These are phyloP conservation scores for Pogonocichla stellata DNA, from an alignment of 2,113 vertebrate genomes.

Conservation along the genomic window DNA sequence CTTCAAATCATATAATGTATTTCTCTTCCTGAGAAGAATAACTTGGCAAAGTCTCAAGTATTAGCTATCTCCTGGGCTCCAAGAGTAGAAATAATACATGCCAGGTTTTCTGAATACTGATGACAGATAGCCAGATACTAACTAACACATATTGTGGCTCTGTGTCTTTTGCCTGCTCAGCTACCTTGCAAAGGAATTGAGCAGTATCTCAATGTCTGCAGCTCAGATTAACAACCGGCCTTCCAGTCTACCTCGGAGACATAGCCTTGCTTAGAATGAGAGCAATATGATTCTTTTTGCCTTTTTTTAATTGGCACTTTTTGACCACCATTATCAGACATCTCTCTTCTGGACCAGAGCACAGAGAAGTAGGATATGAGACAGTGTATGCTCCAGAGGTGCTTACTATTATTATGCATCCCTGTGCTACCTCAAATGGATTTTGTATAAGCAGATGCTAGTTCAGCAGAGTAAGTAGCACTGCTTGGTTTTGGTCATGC, in stretches of 20 bases:
- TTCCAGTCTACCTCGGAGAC: background rate
- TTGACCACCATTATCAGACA: background rate
- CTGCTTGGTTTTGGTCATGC: background rate
- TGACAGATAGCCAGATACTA: background rate
- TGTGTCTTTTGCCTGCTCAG: background rate
- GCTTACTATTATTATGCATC: background rate
- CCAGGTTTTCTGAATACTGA: constrained; percentile 10
- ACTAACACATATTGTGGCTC: background rate
- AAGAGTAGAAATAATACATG: background rate
- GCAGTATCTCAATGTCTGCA: background rate
- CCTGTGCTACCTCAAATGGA: background rate
- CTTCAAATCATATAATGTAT: background rate
- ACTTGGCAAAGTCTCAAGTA: constrained; percentile 14
- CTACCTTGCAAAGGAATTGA: background rate
- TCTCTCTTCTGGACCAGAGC: background rate
- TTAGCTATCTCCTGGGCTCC: background rate
- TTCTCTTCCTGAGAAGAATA: constrained; percentile 8
- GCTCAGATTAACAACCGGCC: background rate
- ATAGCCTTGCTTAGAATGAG: background rate
- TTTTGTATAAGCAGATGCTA: background rate
- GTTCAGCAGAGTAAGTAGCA: background rate
- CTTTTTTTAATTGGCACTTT: background rate
- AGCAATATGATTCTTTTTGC: background rate
- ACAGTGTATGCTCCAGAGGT: background rate
- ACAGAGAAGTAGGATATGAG: background rate